These are phyloP conservation scores for Elephantulus edwardii DNA, from an alignment of 2,113 vertebrate genomes.

Conservation along the genomic window DNA sequence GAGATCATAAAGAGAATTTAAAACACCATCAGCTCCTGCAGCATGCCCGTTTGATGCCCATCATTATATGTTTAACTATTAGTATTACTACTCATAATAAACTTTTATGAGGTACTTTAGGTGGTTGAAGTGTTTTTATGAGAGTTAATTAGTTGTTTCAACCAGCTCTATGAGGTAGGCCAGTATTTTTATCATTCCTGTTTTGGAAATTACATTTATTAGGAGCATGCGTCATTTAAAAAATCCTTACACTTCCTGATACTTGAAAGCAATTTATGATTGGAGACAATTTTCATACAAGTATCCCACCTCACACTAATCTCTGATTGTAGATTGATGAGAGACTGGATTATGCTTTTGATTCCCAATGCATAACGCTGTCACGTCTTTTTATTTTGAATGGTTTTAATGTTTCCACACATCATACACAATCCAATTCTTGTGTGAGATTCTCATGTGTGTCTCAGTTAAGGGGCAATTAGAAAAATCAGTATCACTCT, in stretches of 20 bases:
- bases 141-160: conserved; percentile 78
- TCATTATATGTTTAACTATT: conserved; percentile 79
- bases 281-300: background rate
- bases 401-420: conserved; percentile 23
- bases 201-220: conserved; percentile 73
- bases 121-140: conserved; percentile 78
- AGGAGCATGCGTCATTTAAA: conserved; percentile 65
- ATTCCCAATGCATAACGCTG: background rate
- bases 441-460: background rate
- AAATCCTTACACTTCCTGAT: conserved; percentile 50
- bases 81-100: conserved; percentile 78
- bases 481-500: background rate
- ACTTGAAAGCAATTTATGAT: conserved; percentile 54
- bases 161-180: conserved; percentile 66
- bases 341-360: background rate
- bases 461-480: background rate
- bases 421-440: background rate
- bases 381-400: conserved; percentile 21
- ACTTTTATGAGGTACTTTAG: conserved; percentile 78
- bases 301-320: background rate
- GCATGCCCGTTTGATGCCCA: conserved; percentile 61
- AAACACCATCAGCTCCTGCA: conserved; percentile 64
- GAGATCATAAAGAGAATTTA: conserved; percentile 72
- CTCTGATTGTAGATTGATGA: background rate
- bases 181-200: conserved; percentile 72